Percentiles rank a stretch among this genome's conserved stretches.
These are phyloP conservation scores for Cavia porcellus DNA, from an alignment of 2,113 vertebrate species.

Conservation along the genomic window DNA sequence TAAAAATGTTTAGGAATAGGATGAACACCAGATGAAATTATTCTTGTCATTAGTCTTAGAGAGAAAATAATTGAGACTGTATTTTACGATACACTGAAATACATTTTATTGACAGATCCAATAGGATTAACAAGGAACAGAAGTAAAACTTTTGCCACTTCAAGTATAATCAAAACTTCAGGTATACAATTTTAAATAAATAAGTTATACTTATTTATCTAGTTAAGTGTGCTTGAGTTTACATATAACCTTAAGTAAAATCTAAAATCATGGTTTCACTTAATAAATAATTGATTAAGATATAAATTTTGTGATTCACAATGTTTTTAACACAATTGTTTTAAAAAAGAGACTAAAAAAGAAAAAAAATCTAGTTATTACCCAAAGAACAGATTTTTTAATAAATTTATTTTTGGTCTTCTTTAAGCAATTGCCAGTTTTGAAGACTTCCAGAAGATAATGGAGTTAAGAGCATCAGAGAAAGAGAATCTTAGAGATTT, in stretches of 20 bases:
- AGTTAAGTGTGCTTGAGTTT: background rate
- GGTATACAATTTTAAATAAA: background rate
- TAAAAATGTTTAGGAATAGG: background rate
- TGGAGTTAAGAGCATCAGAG: background rate
- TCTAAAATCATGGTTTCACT: background rate
- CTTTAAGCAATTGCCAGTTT: background rate
- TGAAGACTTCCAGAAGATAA: background rate
- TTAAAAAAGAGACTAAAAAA: background rate
- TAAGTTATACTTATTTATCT: background rate
- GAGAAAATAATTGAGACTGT: background rate
- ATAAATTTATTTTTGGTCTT: background rate
- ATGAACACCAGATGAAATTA: slow-evolving; percentile 7
- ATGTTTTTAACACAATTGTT: background rate
- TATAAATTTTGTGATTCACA: background rate
- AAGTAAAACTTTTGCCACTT: background rate
- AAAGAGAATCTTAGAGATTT: background rate
- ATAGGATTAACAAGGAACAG: background rate
- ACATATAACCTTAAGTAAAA: background rate
- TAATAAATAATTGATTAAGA: background rate
- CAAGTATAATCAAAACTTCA: background rate
- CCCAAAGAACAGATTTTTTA: background rate
- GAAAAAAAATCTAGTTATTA: background rate
- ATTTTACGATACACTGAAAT: slow-evolving; percentile 7
- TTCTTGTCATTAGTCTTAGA: background rate
- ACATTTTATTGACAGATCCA: background rate